These are phyloP conservation scores for Nomada ruficornis DNA, from an alignment of 2,888 invertebrate species.

Conservation along the genomic window DNA sequence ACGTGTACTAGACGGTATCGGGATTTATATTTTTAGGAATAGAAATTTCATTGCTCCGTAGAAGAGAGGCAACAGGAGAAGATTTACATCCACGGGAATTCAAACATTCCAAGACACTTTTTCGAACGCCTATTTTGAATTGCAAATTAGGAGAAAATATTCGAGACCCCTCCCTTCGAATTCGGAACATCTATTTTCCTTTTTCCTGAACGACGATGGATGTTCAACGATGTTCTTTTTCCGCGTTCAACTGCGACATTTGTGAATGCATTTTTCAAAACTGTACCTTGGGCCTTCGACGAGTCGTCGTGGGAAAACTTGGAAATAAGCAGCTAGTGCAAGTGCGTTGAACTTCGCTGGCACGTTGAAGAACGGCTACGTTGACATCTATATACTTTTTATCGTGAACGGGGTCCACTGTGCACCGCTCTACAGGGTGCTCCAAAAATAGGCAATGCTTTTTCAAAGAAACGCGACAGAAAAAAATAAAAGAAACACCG, in stretches of 20 bases:
- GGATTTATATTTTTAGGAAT: no score
- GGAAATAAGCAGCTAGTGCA: slow-evolving; percentile 32
- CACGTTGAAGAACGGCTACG: slow-evolving; percentile 40
- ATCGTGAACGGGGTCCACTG: slow-evolving; percentile 32
- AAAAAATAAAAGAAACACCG: no score
- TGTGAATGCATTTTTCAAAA: neutral
- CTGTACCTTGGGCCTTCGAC: neutral
- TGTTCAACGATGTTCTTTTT: neutral
- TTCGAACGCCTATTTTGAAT: neutral
- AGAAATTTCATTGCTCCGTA: no score
- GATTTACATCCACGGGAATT: neutral
- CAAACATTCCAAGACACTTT: no score
- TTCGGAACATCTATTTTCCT: no score
- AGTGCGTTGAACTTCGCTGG: slow-evolving; percentile 60
- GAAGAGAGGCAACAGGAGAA: no score
- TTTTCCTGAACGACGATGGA: no score
- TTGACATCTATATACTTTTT: slow-evolving; percentile 61
- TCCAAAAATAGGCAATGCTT: neutral
- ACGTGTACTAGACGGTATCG: no score
- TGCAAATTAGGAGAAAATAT: no score
- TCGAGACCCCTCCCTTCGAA: no score
- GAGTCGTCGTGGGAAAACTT: slow-evolving; percentile 49
- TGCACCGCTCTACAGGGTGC: slow-evolving; percentile 14
- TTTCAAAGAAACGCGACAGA: neutral
- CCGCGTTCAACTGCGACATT: neutral